A percentile compares a stretch with the other conserved stretches of the same genome.
Conservation (phyloP, 2,888 invertebrate species). For the Beris morrisii region DNA sequence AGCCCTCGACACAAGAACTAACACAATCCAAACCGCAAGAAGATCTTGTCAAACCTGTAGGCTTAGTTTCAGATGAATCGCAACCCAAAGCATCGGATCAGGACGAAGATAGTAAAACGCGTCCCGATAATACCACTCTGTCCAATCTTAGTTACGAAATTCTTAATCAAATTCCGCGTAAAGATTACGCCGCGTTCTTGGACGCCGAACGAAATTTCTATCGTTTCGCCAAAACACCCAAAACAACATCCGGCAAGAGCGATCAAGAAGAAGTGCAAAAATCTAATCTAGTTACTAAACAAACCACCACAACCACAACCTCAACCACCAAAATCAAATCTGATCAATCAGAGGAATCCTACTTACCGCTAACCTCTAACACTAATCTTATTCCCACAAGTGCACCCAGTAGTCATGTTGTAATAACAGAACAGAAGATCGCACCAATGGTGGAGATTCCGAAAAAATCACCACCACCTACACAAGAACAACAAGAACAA, state of each 20-base stretch:
- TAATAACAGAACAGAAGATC: constrained; percentile 24
- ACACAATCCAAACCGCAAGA: background rate
- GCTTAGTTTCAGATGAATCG: background rate
- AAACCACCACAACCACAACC: constrained; percentile 12
- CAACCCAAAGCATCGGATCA: background rate
- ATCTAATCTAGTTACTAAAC: constrained; percentile 16
- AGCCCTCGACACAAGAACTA: background rate
- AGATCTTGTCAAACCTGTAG: background rate
- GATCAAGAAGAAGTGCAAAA: constrained; percentile 36
- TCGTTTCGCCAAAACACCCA: constrained; percentile 20
- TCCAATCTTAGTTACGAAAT: background rate
- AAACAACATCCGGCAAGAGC: constrained; percentile 14
- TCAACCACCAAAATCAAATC: background rate
- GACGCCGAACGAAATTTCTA: constrained; percentile 33
- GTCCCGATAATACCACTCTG: constrained; percentile 3
- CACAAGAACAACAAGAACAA: background rate
- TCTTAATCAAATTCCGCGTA: constrained; percentile 1
- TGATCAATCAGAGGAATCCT: background rate
- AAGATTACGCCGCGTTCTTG: constrained; percentile 25
- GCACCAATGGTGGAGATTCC: constrained; percentile 18
- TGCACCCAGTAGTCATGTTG: constrained; percentile 36
- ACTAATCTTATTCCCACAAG: constrained; percentile 29
- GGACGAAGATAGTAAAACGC: constrained; percentile 5
- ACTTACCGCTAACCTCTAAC: background rate
- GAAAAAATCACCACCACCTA: background rate